Evolutionary conservation across 2,888 invertebrate species (phyloP), one percentile per base, ranked within the genome.

Genomic region (Pammene aurita): DNA sequence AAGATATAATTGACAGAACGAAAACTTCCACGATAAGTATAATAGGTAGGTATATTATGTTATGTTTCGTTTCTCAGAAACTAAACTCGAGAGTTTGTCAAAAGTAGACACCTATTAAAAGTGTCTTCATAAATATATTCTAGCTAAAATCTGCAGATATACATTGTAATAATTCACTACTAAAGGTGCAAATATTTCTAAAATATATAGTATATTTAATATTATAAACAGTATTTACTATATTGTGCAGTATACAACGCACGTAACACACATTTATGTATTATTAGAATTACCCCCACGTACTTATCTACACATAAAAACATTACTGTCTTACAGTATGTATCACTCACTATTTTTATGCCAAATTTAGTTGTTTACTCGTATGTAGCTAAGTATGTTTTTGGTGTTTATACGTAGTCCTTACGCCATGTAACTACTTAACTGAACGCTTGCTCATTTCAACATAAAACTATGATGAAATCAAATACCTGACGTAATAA

Each of bases 121-220:
- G 80, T 80, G 77, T 79, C 78, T 72, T 78, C 78, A 79, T 84
- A 79, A 83, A 84, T 84, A 86, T 80, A 81, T 72, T 85, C 84
- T 91, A 90, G 83, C 87, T 90, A 89, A 86, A 83, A 83, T 86
- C 90, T 90, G 92, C 92, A 85, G 87, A 87, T 89, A 90, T 87
- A 91, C 87, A 87, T 85, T 85, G 83, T 84, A 85, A 86, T 88
- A 89, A 86, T 88, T 81, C 87, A 88, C 91, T 92, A 91, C 92
- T 85, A 87, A 88, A 85, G 89, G 92, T 92, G 92, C 92, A 92
- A 92, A 92, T 92, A 92, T 88, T 85, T 90, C 92, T 92, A 91
- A 92, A 92, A 92, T 92, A 92, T 89, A 80, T 83, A 80, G 83
- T 84, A 86, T 89, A 87, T 86, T 89, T 89, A 64, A 64, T 68